phyloP scores from a whole-genome alignment of 2,797 vertebrate species.

The Melanotaenia pygmaea region DNA sequence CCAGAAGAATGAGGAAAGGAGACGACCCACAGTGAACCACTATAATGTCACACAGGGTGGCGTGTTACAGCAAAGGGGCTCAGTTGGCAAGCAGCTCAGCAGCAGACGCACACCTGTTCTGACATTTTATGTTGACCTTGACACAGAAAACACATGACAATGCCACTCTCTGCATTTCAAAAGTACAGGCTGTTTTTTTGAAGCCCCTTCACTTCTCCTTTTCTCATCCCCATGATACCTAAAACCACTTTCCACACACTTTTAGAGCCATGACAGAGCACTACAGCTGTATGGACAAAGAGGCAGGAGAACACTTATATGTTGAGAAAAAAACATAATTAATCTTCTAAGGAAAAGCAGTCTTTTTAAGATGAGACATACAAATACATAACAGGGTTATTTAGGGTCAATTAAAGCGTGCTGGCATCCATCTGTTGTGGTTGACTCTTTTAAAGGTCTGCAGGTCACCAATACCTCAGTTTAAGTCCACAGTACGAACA shows the following conservation, averaged over 20 bases:
- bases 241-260: constrained; percentile 58
- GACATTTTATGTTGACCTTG: constrained; percentile 87
- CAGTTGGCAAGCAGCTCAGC: constrained; percentile 80
- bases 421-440: constrained; percentile 15
- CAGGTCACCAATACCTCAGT: constrained; percentile 12
- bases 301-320: constrained; percentile 22
- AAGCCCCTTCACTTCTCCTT: constrained; percentile 59
- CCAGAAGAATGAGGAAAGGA: constrained; percentile 50
- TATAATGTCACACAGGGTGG: constrained; percentile 76
- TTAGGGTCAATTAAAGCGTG: constrained; percentile 18
- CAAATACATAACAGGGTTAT: constrained; percentile 15
- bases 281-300: constrained; percentile 25
- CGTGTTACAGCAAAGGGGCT: constrained; percentile 78
- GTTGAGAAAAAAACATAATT: constrained; percentile 23
- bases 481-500: constrained; percentile 35
- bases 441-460: constrained; percentile 28
- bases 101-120: constrained; percentile 86
- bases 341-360: background rate
- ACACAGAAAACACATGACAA: constrained; percentile 84
- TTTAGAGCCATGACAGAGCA: constrained; percentile 20
- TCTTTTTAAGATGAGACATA: background rate
- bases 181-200: constrained; percentile 62
- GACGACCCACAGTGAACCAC: constrained; percentile 58
- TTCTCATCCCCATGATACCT: constrained; percentile 56
- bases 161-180: constrained; percentile 75